Conservation (phyloP, 2,797 vertebrate species). For the Myotis planiceps region DNA sequence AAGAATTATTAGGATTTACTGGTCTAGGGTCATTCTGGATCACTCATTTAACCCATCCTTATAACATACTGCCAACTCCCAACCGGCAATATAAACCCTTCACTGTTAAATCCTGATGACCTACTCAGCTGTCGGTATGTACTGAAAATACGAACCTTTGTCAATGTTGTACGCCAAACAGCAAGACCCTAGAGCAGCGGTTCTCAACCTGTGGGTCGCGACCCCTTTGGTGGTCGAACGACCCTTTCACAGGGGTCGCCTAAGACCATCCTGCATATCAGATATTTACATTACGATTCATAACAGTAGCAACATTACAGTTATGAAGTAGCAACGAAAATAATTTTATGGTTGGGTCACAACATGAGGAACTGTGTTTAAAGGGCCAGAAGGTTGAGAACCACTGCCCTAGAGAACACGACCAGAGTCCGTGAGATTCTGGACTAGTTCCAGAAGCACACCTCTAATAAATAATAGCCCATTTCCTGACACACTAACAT, state of each 20-base stretch:
- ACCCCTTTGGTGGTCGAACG: too few relatives aligned
- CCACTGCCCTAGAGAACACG: background rate
- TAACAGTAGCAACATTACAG: too few relatives aligned
- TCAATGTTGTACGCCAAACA: background rate
- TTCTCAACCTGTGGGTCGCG: too few relatives aligned
- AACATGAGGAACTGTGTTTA: too few relatives aligned
- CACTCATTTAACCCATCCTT: background rate
- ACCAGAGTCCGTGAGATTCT: background rate
- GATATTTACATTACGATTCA: too few relatives aligned
- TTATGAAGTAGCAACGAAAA: too few relatives aligned
- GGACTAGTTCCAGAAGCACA: background rate
- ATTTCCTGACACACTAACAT: background rate
- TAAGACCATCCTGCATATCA: too few relatives aligned
- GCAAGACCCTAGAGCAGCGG: background rate
- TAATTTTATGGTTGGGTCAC: too few relatives aligned
- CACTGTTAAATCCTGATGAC: background rate
- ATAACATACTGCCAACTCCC: background rate
- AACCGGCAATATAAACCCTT: background rate
- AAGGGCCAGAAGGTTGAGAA: too few relatives aligned
- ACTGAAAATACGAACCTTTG: background rate
- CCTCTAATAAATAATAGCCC: background rate
- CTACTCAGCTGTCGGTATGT: background rate
- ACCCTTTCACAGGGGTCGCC: too few relatives aligned
- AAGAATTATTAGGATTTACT: background rate
- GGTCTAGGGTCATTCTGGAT: background rate